A percentile compares a stretch with the other conserved stretches of the same genome.
These are phyloP conservation scores for Diarsia mendica DNA, from an alignment of 2,888 invertebrate species.

Conservation along the genomic window DNA sequence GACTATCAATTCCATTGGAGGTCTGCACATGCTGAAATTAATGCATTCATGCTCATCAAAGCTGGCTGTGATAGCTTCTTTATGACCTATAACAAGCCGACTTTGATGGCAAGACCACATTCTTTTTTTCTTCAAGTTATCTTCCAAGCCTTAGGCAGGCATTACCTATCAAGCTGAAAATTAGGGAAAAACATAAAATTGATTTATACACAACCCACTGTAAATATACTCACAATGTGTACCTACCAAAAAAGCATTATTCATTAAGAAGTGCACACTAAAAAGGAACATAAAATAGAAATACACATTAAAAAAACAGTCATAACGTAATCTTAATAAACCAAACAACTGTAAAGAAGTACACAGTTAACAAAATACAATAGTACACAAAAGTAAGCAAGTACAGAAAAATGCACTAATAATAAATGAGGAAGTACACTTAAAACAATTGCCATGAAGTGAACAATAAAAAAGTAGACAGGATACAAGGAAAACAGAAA, in stretches of 20 bases:
- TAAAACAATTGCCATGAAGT: not conserved
- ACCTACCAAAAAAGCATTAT: not conserved
- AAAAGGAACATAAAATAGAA: not conserved
- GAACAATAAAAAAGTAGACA: not conserved
- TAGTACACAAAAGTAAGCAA: not conserved
- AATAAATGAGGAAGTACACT: not conserved
- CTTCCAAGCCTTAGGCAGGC: no score
- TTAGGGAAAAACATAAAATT: not conserved
- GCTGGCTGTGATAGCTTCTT: constrained; percentile 97
- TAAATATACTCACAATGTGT: not conserved
- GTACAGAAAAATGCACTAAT: not conserved
- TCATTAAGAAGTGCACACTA: not conserved
- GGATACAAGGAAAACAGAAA: not conserved
- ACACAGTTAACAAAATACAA: constrained; percentile 15
- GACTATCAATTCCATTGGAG: constrained; percentile 10
- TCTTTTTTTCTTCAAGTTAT: no score
- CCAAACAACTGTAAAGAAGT: not conserved
- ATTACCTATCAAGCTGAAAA: constrained; percentile 49
- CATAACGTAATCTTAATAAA: not conserved
- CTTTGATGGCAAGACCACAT: constrained; percentile 93
- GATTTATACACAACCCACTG: not conserved
- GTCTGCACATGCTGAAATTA: constrained; percentile 64
- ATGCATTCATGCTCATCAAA: constrained; percentile 96
- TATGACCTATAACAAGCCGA: constrained; percentile 95
- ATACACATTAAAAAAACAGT: not conserved